Conservation (phyloP, 2,797 vertebrate species). For the Sebastiscus albofasciatus region DNA sequence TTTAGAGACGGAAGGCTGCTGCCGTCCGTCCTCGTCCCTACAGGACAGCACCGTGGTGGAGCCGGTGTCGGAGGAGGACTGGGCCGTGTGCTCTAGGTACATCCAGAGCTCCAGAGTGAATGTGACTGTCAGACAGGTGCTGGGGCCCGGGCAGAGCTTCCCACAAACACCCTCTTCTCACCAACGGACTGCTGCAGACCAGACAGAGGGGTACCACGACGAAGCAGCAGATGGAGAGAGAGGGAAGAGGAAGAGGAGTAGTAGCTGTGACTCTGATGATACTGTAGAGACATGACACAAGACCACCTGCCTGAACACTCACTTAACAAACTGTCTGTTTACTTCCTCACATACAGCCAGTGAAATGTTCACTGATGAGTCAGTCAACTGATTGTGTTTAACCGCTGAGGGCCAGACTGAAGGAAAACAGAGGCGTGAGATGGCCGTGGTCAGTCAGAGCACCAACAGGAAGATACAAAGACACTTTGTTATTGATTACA, state of each 20-base stretch:
- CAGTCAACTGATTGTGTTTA: background rate
- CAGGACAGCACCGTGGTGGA: slow-evolving; percentile 46
- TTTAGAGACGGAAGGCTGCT: slow-evolving; percentile 36
- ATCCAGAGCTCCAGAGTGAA: slow-evolving; percentile 90
- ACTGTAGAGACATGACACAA: slow-evolving; percentile 16
- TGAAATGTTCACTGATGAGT: too few species aligned
- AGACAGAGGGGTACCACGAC: background rate
- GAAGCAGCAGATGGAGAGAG: background rate
- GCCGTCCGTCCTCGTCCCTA: background rate
- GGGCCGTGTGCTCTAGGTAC: slow-evolving; percentile 90
- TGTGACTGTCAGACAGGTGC: slow-evolving; percentile 93
- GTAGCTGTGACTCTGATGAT: slow-evolving; percentile 23
- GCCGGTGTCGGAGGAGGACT: slow-evolving; percentile 84
- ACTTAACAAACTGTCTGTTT: background rate
- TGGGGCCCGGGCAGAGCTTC: slow-evolving; percentile 87
- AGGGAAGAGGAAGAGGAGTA: slow-evolving; percentile 46
- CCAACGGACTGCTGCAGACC: background rate
- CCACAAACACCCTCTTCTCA: slow-evolving; percentile 39
- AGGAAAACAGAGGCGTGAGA: too few species aligned
- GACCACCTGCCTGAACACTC: background rate
- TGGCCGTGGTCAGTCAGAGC: background rate
- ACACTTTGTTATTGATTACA: background rate
- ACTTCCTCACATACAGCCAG: too few species aligned
- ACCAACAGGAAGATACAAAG: background rate
- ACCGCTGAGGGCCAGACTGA: background rate